phyloP scores from a whole-genome alignment of 2,113 vertebrate species.

The Guaruba guarouba region DNA sequence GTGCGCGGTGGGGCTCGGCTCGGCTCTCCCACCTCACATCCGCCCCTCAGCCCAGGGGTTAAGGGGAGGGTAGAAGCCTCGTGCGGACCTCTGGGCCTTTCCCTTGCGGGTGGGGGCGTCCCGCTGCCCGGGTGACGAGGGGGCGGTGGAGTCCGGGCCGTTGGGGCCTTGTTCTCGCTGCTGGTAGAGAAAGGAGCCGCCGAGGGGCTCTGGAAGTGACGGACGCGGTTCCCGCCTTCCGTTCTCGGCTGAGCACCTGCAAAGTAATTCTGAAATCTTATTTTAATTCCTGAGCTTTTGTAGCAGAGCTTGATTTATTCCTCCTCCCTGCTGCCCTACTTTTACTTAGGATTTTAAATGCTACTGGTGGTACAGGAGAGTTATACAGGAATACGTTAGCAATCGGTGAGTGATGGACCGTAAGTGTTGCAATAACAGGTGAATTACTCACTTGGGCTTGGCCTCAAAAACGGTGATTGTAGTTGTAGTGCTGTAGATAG shows the following conservation, averaged over 20 bases:
- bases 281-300: accelerated
- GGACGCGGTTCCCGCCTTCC: neutral
- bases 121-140: neutral
- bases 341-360: neutral
- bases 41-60: too few species aligned
- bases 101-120: neutral
- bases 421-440: neutral
- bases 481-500: neutral
- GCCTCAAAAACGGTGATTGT: neutral
- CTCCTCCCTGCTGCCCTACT: neutral
- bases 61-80: neutral
- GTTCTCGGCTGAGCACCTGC: neutral
- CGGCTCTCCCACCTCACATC: accelerated
- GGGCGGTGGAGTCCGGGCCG: neutral
- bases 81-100: neutral
- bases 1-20: neutral
- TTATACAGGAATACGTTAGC: accelerated
- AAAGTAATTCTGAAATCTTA: neutral
- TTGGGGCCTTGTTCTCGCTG: neutral
- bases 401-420: accelerated
- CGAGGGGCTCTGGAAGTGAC: neutral
- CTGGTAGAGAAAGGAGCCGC: neutral
- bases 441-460: neutral
- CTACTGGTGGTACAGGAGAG: too few species aligned
- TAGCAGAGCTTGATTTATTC: neutral